Conservation (phyloP, 1,140 invertebrate species). For the Pseudachorutes palmiensis region DNA sequence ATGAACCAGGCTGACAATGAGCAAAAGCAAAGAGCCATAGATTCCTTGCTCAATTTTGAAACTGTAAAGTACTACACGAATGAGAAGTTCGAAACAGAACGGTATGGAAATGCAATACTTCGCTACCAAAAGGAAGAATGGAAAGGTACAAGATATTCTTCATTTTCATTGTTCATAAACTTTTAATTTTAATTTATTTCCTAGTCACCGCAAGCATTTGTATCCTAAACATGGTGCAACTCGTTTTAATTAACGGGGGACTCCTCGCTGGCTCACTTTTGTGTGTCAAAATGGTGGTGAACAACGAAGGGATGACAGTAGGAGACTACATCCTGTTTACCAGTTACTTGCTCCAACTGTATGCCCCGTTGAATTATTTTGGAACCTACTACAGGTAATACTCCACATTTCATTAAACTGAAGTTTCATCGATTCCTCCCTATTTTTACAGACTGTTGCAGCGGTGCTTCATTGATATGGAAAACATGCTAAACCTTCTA, state of each 20-base stretch:
- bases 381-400: slow-evolving; percentile 58
- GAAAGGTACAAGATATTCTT: too few relatives aligned
- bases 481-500: slow-evolving; percentile 96
- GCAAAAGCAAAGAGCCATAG: slow-evolving; percentile 49
- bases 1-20: slow-evolving; percentile 55
- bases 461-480: slow-evolving; percentile 97
- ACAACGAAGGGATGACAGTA: slow-evolving; percentile 45
- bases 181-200: too few relatives aligned
- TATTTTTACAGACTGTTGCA: slow-evolving; percentile 70
- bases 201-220: slow-evolving; percentile 48
- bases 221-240: slow-evolving; percentile 50
- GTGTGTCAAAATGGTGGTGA: slow-evolving; percentile 49
- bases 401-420: not conserved
- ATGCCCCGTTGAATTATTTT: slow-evolving; percentile 55
- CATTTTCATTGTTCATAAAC: too few relatives aligned
- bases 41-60: slow-evolving; percentile 59
- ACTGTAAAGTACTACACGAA: slow-evolving; percentile 59
- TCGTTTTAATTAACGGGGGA: slow-evolving; percentile 48
- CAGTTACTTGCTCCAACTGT: slow-evolving; percentile 55
- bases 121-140: slow-evolving; percentile 50
- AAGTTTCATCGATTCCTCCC: slow-evolving; percentile 21
- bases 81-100: slow-evolving; percentile 51
- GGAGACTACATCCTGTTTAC: slow-evolving; percentile 58
- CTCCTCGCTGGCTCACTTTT: slow-evolving; percentile 50
- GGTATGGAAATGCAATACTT: slow-evolving; percentile 48